These are phyloP conservation scores for Drosophila lacertosa DNA, from an alignment of 1,140 invertebrate genomes.

Conservation along the genomic window DNA sequence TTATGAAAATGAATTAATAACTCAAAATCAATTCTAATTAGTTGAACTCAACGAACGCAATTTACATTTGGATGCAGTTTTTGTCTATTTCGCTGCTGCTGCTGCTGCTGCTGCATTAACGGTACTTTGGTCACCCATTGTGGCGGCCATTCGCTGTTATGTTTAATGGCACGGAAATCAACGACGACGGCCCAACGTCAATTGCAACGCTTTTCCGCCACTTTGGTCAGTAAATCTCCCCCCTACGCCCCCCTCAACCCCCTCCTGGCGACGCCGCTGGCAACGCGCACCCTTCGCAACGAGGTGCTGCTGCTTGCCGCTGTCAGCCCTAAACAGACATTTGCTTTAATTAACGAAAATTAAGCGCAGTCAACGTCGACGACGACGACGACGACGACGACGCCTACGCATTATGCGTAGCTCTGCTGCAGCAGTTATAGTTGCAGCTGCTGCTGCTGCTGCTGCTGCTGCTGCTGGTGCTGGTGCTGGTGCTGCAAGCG, in stretches of 20 bases:
- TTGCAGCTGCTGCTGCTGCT: conserved; percentile 16
- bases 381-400: conserved; percentile 26
- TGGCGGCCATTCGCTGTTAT: conserved; percentile 39
- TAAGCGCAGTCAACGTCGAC: conserved; percentile 50
- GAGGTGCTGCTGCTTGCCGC: background rate
- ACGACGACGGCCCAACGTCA: conserved; percentile 37
- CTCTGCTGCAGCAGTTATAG: background rate
- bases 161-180: conserved; percentile 76
- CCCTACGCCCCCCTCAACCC: background rate
- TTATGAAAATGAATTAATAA: too few relatives aligned
- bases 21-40: too few relatives aligned
- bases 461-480: background rate
- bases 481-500: conserved; percentile 25
- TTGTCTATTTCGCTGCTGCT: background rate
- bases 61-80: too few relatives aligned
- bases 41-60: too few relatives aligned
- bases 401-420: conserved; percentile 48
- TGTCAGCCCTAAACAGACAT: conserved; percentile 43
- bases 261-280: background rate
- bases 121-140: conserved; percentile 11
- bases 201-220: conserved; percentile 63
- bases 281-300: background rate
- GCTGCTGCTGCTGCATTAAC: conserved; percentile 4
- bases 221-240: conserved; percentile 29
- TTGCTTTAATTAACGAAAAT: conserved; percentile 80